phyloP scores from a whole-genome alignment of 2,797 vertebrate species.

The Zenarchopterus dispar region DNA sequence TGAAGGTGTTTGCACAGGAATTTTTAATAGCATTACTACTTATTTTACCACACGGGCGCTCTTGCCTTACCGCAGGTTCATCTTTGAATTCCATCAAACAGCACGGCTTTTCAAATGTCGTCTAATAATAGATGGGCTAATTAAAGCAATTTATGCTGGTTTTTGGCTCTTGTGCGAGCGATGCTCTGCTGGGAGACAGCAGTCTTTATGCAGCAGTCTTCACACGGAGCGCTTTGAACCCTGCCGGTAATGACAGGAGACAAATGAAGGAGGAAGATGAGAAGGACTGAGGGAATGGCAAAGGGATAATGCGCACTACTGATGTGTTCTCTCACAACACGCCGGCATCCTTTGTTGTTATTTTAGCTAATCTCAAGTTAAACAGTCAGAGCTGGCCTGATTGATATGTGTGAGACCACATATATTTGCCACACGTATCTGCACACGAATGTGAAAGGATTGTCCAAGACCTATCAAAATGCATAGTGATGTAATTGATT shows the following conservation, averaged over 20 bases:
- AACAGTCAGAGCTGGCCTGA: slow-evolving; percentile 48
- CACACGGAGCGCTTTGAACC: slow-evolving; percentile 62
- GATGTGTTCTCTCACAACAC: slow-evolving; percentile 39
- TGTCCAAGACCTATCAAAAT: slow-evolving; percentile 22
- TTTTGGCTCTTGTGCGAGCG: slow-evolving; percentile 51
- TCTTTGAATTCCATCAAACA: slow-evolving; percentile 45
- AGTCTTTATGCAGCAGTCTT: slow-evolving; percentile 60
- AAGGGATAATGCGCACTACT: slow-evolving; percentile 49
- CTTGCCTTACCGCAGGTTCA: slow-evolving; percentile 10
- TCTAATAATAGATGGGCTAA: slow-evolving; percentile 71
- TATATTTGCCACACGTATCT: slow-evolving; percentile 26
- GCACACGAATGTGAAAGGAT: slow-evolving; percentile 33
- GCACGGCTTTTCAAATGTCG: slow-evolving; percentile 45
- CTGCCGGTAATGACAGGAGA: slow-evolving; percentile 62
- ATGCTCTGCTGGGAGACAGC: slow-evolving; percentile 61
- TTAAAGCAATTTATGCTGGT: slow-evolving; percentile 69
- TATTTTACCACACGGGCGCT: neutral
- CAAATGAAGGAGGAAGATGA: slow-evolving; percentile 56
- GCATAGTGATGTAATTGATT: slow-evolving; percentile 75
- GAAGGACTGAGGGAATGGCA: slow-evolving; percentile 43
- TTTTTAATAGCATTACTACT: too few species aligned
- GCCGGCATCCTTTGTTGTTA: slow-evolving; percentile 31
- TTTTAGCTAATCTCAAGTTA: slow-evolving; percentile 47
- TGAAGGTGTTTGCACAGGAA: too few species aligned
- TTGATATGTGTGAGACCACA: slow-evolving; percentile 23